Percentiles rank a stretch among this genome's conserved stretches.
These are phyloP conservation scores for Diaperis boleti DNA, from an alignment of 2,888 invertebrate species.

Conservation along the genomic window DNA sequence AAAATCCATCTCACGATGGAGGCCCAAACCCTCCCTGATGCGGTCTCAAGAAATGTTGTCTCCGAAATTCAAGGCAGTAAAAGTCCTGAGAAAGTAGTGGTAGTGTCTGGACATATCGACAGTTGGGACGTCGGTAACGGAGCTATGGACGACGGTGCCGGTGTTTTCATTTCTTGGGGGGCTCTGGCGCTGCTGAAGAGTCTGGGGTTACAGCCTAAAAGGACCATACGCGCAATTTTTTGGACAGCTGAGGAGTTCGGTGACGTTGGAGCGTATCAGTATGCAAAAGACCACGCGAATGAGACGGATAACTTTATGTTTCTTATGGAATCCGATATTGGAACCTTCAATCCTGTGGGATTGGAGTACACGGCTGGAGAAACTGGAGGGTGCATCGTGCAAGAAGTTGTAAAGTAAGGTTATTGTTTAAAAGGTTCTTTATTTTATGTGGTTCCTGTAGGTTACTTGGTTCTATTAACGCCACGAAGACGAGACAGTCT, in stretches of 20 bases:
- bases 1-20: conserved; percentile 75
- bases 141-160: conserved; percentile 90
- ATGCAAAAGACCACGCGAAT: conserved; percentile 70
- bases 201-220: conserved; percentile 74
- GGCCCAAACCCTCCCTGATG: conserved; percentile 70
- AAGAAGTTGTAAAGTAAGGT: conserved; percentile 74
- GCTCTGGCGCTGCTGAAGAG: conserved; percentile 76
- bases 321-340: conserved; percentile 86
- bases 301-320: conserved; percentile 76
- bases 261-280: conserved; percentile 70
- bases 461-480: too few relatives aligned
- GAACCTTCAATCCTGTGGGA: conserved; percentile 82
- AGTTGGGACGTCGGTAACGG: conserved; percentile 91
- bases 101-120: conserved; percentile 87
- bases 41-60: conserved; percentile 78
- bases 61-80: conserved; percentile 74
- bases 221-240: conserved; percentile 81
- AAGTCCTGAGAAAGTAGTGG: conserved; percentile 71
- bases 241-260: conserved; percentile 88
- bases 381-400: conserved; percentile 75
- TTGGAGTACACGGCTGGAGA: conserved; percentile 75
- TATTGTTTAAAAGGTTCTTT: conserved; percentile 68
- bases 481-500: conserved; percentile 72
- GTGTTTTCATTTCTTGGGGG: conserved; percentile 83
- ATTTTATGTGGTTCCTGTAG: too few relatives aligned